Evolutionary conservation across 2,797 vertebrate genomes (phyloP).

Genomic region (Acomys russatus): DNA sequence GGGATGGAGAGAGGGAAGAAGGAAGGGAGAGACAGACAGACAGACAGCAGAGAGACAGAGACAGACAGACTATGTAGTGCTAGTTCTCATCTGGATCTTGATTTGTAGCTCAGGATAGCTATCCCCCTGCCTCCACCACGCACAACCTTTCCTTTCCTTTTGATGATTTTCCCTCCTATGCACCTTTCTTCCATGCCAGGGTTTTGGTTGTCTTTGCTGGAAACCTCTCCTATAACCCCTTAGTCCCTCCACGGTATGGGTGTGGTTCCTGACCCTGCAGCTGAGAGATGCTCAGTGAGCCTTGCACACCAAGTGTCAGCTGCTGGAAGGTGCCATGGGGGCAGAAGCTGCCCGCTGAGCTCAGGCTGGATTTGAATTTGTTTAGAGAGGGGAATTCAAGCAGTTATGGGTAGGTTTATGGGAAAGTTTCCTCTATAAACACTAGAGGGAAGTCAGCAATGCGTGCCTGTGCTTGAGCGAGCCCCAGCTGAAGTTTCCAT

Average conservation of each 20-base stretch:
- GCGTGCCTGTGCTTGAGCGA: fast-evolving
- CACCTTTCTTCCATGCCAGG: not conserved
- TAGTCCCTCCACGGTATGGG: not conserved
- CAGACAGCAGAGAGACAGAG: not conserved
- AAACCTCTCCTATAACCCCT: not conserved
- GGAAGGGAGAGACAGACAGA: not conserved
- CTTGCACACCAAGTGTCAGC: fast-evolving
- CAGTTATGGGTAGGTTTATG: not conserved
- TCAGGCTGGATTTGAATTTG: fast-evolving
- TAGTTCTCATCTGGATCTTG: not conserved
- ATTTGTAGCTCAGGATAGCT: not conserved
- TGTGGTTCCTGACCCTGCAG: not conserved
- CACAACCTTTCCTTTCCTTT: not conserved
- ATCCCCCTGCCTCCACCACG: not conserved
- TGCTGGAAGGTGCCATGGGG: not conserved
- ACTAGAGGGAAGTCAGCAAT: not conserved
- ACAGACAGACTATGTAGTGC: not conserved
- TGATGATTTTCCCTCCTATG: not conserved
- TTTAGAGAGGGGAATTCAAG: not conserved
- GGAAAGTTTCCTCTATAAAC: not conserved
- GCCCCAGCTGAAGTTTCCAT: not conserved
- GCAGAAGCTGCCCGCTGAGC: not conserved
- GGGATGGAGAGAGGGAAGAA: not conserved
- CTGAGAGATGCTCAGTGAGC: fast-evolving
- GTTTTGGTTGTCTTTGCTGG: not conserved